Conservation (phyloP, 1,140 invertebrate species). For the Drosophila carrolli region DNA sequence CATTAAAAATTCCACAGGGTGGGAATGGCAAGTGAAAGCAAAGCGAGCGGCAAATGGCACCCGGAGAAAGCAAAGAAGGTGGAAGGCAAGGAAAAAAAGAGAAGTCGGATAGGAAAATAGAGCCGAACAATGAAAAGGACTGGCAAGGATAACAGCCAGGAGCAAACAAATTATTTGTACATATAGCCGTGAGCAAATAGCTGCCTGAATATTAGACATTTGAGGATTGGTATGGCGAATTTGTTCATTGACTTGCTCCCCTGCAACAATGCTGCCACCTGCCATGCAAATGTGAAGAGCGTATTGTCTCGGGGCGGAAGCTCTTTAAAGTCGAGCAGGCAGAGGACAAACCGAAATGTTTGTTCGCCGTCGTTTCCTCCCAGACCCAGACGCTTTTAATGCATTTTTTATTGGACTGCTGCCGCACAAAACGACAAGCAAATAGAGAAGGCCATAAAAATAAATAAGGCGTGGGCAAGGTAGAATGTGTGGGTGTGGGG, state of each 20-base stretch:
- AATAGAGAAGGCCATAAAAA: conserved; percentile 82
- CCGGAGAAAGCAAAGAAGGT: not conserved
- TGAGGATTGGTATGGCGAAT: conserved; percentile 78
- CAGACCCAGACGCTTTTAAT: conserved; percentile 78
- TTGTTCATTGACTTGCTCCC: conserved; percentile 63
- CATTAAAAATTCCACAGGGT: conserved; percentile 60
- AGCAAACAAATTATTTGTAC: conserved; percentile 70
- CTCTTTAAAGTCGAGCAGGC: conserved; percentile 46
- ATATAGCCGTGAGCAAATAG: conserved; percentile 57
- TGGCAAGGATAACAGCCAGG: conserved; percentile 34
- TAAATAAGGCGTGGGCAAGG: conserved; percentile 59
- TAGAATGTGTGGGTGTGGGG: not conserved
- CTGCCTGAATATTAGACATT: conserved; percentile 78
- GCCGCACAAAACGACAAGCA: conserved; percentile 74
- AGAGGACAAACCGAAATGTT: conserved; percentile 60
- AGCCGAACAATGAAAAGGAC: conserved; percentile 33
- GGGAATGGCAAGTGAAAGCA: conserved; percentile 54
- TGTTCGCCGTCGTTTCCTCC: conserved; percentile 46
- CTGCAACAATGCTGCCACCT: conserved; percentile 42
- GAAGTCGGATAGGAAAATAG: conserved; percentile 37
- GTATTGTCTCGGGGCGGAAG: conserved; percentile 19
- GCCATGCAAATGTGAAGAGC: conserved; percentile 52
- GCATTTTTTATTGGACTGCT: conserved; percentile 79
- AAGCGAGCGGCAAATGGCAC: conserved; percentile 71
- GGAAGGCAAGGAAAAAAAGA: conserved; percentile 45